Percentiles rank a stretch among this genome's conserved stretches.
Conservation (phyloP, 2,113 vertebrate genomes). For the Eudorcas thomsonii region DNA sequence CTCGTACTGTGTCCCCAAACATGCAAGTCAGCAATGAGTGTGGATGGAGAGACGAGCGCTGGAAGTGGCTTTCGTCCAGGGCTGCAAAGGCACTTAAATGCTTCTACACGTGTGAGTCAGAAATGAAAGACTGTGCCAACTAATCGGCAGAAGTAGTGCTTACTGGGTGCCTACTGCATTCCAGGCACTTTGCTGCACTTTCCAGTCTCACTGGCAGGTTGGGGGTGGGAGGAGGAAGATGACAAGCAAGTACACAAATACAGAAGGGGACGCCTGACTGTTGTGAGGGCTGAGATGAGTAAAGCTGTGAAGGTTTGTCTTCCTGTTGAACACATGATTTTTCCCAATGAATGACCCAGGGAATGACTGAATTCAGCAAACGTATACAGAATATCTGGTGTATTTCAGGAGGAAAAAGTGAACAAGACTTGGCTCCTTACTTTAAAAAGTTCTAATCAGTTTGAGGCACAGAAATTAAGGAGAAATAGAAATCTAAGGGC, state of each 20-base stretch:
- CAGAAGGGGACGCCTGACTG: background rate
- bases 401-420: background rate
- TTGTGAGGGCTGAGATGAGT: rapidly evolving
- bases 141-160: rapidly evolving
- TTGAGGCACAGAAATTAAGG: background rate
- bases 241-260: background rate
- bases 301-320: rapidly evolving
- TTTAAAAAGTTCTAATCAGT: background rate
- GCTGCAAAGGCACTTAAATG: background rate
- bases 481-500: background rate
- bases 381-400: too few relatives aligned
- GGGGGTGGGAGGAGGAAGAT: background rate
- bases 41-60: rapidly evolving
- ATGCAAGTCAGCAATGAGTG: background rate
- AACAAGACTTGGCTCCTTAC: background rate
- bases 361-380: background rate
- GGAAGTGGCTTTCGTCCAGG: rapidly evolving
- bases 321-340: background rate
- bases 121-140: background rate
- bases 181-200: background rate
- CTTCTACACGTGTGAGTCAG: background rate
- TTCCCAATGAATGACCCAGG: background rate
- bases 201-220: rapidly evolving
- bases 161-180: rapidly evolving
- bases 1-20: background rate